A percentile compares a stretch with the other conserved stretches of the same genome.
Conservation (phyloP, 2,113 vertebrate genomes). For the Gobiocypris rarus region DNA sequence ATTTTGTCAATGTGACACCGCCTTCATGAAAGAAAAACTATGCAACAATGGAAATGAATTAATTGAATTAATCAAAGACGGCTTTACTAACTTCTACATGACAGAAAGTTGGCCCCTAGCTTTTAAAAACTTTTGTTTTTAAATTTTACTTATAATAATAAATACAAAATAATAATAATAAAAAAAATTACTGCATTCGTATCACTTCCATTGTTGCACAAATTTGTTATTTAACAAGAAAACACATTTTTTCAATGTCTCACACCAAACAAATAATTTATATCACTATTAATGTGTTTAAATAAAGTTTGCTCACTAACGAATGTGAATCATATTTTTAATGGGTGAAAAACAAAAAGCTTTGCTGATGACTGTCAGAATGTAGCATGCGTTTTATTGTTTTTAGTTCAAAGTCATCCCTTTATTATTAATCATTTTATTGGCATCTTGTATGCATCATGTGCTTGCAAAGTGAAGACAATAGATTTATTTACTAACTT, state of each 20-base stretch:
- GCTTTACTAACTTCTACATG: too few relatives aligned
- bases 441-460: background rate
- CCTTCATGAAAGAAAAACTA: too few relatives aligned
- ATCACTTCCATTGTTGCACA: background rate
- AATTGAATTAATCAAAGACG: too few relatives aligned
- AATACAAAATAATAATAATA: background rate
- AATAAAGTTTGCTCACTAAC: background rate
- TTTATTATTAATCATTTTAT: background rate
- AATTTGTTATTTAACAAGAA: background rate
- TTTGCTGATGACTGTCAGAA: constrained; percentile 14
- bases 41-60: too few relatives aligned
- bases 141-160: background rate
- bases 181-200: too few relatives aligned
- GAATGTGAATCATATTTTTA: background rate
- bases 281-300: background rate
- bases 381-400: background rate
- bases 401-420: background rate
- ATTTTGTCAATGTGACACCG: too few relatives aligned
- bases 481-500: too few relatives aligned
- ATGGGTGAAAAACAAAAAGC: constrained; percentile 7
- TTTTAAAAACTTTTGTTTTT: too few relatives aligned
- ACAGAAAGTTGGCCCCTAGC: too few relatives aligned
- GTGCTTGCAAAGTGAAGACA: background rate
- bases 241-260: background rate
- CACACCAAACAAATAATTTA: background rate